Base-by-base conservation (phyloP, 2,113 vertebrate genomes). In the Dasypus novemcinctus region DNA sequence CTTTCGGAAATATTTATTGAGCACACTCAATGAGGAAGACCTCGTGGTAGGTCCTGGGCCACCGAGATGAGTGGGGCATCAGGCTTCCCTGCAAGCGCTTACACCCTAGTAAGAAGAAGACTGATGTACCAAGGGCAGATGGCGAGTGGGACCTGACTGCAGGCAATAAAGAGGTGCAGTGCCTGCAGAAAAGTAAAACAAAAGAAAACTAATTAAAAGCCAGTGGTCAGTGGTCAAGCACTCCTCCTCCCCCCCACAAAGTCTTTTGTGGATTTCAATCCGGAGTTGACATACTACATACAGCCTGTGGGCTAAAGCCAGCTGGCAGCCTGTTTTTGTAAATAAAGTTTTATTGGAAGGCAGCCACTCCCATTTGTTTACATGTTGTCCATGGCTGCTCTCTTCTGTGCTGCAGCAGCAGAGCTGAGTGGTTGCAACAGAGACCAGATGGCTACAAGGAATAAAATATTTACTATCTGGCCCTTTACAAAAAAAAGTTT, bases 301-400 rank as follows among this genome's bases (percentile, higher is more conserved):
- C 1, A 57, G 61, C n/a, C 66, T 36, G 3, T 27, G 13, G 54
- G 52, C 78, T 61, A 90, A 87, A 63, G 85, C 80, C 14, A 81
- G 52, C 38, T 71, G 46, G 27, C 54, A n/a, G 66, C 13, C 75
- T 84, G 17, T 72, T 89, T 90, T 95, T 96, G 41, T 87, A 92
- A 93, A 92, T 96, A 91, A 96, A 96, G 82, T 90, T 93, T 95
- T 93, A 91, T 94, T 94, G 38, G 92, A 87, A 71, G 36, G 38
- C 33, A 89, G 27, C 11, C 84, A 57, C 4, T 23, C 36, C 88
- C 68, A 89, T 41, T 95, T 76, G 82, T 66, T 59, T 68, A 83
- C 3, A 4, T 11, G 25, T 41, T n/a, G 64, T 91, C 79, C 20
- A 31, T 31, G 75, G 29, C 21, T 41, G 6, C 64, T 76, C 84